A percentile compares a stretch with the other conserved stretches of the same genome.
These are phyloP conservation scores for Trissolcus basalis DNA, from an alignment of 1,140 invertebrate genomes.

Conservation along the genomic window DNA sequence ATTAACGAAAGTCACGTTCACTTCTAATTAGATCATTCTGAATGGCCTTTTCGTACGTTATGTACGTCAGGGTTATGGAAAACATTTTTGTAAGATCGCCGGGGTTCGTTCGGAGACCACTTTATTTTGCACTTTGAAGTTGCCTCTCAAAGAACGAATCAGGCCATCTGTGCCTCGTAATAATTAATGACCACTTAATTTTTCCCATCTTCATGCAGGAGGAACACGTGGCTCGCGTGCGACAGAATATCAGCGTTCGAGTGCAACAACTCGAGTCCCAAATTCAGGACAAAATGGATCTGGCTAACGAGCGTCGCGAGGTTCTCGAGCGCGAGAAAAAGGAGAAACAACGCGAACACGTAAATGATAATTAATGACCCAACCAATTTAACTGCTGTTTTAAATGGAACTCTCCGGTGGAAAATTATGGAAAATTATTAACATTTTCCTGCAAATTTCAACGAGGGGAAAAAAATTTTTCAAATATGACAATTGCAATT, in stretches of 20 bases:
- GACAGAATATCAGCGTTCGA: constrained; percentile 79
- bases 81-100: constrained; percentile 18
- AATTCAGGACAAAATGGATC: constrained; percentile 84
- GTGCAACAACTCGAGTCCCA: constrained; percentile 81
- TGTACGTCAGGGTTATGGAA: too few relatives aligned
- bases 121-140: constrained; percentile 13
- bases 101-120: constrained; percentile 22
- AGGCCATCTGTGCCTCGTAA: too few relatives aligned
- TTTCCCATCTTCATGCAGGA: constrained; percentile 76
- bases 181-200: constrained; percentile 41
- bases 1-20: constrained; percentile 37
- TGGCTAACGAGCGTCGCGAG: constrained; percentile 82
- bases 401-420: too few relatives aligned
- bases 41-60: constrained; percentile 24
- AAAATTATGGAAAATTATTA: too few relatives aligned
- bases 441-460: too few relatives aligned
- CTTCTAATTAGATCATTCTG: constrained; percentile 33
- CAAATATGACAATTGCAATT: too few relatives aligned
- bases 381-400: too few relatives aligned
- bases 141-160: constrained; percentile 35
- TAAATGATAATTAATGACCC: too few relatives aligned
- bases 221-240: constrained; percentile 83
- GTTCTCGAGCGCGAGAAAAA: constrained; percentile 83
- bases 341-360: constrained; percentile 85
- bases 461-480: too few relatives aligned